Percentiles rank a stretch among this genome's conserved stretches.
Evolutionary conservation across 2,113 vertebrate genomes (phyloP).

Genomic region (Chauna torquata): DNA sequence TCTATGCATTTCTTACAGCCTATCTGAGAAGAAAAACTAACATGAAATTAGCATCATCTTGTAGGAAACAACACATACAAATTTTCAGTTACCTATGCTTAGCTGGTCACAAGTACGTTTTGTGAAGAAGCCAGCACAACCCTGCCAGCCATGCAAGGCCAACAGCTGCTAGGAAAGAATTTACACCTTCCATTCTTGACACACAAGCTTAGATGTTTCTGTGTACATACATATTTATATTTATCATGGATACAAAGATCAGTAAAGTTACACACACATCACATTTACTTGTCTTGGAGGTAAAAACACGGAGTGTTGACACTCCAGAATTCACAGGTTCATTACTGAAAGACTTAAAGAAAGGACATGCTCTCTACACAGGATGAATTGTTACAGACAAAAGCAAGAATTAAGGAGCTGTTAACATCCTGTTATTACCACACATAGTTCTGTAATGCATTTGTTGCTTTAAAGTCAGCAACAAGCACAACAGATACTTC

Average conservation of each 20-base stretch:
- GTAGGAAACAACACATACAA: rapidly evolving
- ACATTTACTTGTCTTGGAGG: not conserved
- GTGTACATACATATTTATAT: rapidly evolving
- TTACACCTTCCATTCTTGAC: not conserved
- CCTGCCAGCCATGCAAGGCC: not conserved
- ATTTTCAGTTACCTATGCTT: not conserved
- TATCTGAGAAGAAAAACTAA: not conserved
- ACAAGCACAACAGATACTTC: not conserved
- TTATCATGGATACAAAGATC: not conserved
- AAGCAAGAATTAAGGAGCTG: not conserved
- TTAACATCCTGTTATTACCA: no score
- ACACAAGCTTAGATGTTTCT: not conserved
- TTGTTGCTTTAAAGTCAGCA: not conserved
- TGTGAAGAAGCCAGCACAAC: not conserved
- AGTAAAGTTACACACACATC: not conserved
- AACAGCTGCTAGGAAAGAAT: not conserved
- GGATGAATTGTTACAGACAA: not conserved
- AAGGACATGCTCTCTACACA: not conserved
- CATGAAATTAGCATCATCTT: not conserved
- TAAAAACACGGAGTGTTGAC: not conserved
- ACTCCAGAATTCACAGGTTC: not conserved
- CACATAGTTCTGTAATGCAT: no score
- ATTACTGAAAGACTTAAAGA: not conserved
- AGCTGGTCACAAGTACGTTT: not conserved
- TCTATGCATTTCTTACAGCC: not conserved